Evolutionary conservation across 2,797 vertebrate genomes (phyloP).

Genomic region (Aselliscus stoliczkanus): DNA sequence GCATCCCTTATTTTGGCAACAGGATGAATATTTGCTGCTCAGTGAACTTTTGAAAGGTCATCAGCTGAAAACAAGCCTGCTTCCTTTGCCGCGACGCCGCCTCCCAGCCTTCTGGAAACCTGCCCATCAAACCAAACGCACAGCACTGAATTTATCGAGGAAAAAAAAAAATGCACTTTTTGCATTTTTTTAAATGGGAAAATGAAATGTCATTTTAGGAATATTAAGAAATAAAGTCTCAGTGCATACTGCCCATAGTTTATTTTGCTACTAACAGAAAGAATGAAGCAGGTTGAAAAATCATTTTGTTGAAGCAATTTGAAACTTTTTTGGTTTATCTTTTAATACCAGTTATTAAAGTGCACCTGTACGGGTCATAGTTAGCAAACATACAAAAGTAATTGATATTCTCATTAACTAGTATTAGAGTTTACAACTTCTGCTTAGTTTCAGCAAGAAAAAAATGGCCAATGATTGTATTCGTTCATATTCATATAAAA

Average conservation of each 20-base stretch:
- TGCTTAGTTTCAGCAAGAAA: background rate
- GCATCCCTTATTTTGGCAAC: slow-evolving; percentile 66
- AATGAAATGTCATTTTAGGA: background rate
- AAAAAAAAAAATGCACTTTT: background rate
- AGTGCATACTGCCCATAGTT: no score
- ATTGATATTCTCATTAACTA: background rate
- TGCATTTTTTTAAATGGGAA: slow-evolving; percentile 14
- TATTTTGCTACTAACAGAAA: background rate
- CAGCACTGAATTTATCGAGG: background rate
- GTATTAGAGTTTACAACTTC: background rate
- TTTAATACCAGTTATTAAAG: background rate
- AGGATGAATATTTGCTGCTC: slow-evolving; percentile 47
- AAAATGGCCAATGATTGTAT: background rate
- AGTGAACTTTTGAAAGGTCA: slow-evolving; percentile 66
- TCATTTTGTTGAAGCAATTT: background rate
- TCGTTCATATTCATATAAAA: background rate
- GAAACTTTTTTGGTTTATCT: background rate
- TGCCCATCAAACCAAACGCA: background rate
- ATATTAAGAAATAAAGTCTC: background rate
- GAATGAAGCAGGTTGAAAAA: background rate
- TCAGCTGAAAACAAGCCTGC: slow-evolving; percentile 1
- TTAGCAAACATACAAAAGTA: background rate
- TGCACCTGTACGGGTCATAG: background rate
- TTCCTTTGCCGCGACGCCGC: background rate
- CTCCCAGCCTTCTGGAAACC: background rate